Percentiles rank a stretch among this genome's conserved stretches.
Evolutionary conservation across 2,797 vertebrate genomes (phyloP).

Genomic region (Galagoides demidoff): DNA sequence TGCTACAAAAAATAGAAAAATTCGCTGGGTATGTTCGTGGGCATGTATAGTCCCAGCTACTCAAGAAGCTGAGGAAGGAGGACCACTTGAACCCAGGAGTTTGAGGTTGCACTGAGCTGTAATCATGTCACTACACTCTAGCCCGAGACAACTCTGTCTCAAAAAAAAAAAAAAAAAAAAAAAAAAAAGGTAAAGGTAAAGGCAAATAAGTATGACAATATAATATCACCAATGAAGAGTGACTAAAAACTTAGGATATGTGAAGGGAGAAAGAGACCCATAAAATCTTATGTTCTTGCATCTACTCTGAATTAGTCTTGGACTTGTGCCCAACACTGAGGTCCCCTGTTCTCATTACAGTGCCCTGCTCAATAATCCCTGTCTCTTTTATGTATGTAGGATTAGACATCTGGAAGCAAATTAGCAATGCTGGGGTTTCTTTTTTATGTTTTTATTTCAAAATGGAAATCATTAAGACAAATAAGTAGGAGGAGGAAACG

Average conservation of each 20-base stretch:
- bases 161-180: background rate
- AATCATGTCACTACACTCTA: background rate
- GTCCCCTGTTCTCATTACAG: no score
- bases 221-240: background rate
- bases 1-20: background rate
- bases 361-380: background rate
- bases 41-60: background rate
- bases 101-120: background rate
- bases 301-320: background rate
- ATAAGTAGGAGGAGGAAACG: background rate
- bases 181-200: background rate
- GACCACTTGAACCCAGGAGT: background rate
- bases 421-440: background rate
- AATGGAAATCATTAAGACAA: background rate
- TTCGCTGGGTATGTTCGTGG: background rate
- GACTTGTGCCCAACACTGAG: background rate
- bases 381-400: background rate
- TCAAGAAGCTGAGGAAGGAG: background rate
- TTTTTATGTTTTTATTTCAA: slow-evolving; percentile 4
- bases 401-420: background rate
- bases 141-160: background rate
- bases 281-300: background rate
- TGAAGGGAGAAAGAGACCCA: background rate
- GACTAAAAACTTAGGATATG: background rate
- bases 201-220: background rate